Evolutionary conservation across 2,888 invertebrate species (phyloP).

Genomic region (Abrostola triplasia): DNA sequence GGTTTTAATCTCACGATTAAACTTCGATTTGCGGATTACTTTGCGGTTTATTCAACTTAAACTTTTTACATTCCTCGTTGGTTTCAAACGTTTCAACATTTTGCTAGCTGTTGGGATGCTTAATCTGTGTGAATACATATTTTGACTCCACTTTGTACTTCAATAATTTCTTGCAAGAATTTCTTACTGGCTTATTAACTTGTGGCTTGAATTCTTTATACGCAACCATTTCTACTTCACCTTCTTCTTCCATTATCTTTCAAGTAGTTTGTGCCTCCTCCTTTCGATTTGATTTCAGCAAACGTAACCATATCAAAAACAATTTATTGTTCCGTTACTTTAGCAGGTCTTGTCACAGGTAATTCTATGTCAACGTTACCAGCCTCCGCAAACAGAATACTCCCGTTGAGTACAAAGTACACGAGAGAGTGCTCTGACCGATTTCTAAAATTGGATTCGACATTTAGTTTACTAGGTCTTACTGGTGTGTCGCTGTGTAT

Average conservation of each 20-base stretch:
- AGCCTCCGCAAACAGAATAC: conserved; percentile 51
- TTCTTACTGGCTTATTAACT: not conserved
- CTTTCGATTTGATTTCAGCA: not conserved
- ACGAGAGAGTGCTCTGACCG: conserved; percentile 70
- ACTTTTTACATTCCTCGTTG: conserved; percentile 9
- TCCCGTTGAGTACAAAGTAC: conserved; percentile 55
- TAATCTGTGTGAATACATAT: too few relatives aligned
- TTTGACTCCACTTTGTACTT: too few relatives aligned
- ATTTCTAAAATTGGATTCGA: conserved; percentile 78
- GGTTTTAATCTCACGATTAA: conserved; percentile 31
- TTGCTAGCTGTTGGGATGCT: not conserved
- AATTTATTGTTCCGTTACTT: not conserved
- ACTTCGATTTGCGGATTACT: conserved; percentile 32
- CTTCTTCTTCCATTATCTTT: too few relatives aligned
- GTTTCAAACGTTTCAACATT: conserved; percentile 22
- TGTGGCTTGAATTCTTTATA: not conserved
- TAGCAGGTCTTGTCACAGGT: conserved; percentile 29
- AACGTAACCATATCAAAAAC: not conserved
- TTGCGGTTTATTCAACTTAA: conserved; percentile 12
- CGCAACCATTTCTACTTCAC: too few relatives aligned
- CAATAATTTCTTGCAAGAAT: too few relatives aligned
- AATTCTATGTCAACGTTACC: conserved; percentile 31
- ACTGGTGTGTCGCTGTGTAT: conserved; percentile 42
- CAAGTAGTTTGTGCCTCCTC: not conserved
- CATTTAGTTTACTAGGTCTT: conserved; percentile 71